Conservation (phyloP, 2,888 invertebrate species). For the Hydrotaea diabolus region DNA sequence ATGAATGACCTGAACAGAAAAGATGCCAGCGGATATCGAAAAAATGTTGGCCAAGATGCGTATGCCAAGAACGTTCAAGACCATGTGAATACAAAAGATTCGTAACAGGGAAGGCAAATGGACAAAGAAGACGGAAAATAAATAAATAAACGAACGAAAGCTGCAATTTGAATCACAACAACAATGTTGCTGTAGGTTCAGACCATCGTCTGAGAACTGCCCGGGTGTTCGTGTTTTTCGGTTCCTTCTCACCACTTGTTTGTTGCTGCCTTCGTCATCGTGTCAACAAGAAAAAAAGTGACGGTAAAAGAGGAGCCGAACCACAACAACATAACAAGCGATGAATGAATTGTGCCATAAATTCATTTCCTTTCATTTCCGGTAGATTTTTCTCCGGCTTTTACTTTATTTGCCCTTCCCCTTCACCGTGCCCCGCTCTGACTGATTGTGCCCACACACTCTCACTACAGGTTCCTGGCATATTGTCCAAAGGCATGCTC, state of each 20-base stretch:
- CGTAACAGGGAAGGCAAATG: slow-evolving; percentile 15
- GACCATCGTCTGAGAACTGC: not conserved
- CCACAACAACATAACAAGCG: slow-evolving; percentile 14
- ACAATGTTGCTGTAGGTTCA: not conserved
- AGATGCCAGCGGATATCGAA: not conserved
- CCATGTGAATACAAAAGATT: slow-evolving; percentile 1
- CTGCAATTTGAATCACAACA: not conserved
- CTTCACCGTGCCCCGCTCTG: not conserved
- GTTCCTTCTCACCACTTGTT: not conserved
- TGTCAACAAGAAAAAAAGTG: no score
- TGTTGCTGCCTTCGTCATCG: not conserved
- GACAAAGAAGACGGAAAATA: no score
- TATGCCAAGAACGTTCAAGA: not conserved
- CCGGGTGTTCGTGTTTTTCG: not conserved
- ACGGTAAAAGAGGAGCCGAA: not conserved
- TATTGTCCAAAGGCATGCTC: no score
- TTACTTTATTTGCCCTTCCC: no score
- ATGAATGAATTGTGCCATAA: slow-evolving; percentile 56
- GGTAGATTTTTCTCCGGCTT: slow-evolving; percentile 19
- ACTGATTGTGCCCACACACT: not conserved
- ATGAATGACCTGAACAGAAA: slow-evolving; percentile 18
- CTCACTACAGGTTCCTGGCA: no score
- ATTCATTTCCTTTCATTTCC: slow-evolving; percentile 67
- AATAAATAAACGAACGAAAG: not conserved
- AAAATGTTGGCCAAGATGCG: not conserved